A percentile compares a stretch with the other conserved stretches of the same genome.
Conservation (phyloP, 2,888 invertebrate genomes). For the Fragum fragum region DNA sequence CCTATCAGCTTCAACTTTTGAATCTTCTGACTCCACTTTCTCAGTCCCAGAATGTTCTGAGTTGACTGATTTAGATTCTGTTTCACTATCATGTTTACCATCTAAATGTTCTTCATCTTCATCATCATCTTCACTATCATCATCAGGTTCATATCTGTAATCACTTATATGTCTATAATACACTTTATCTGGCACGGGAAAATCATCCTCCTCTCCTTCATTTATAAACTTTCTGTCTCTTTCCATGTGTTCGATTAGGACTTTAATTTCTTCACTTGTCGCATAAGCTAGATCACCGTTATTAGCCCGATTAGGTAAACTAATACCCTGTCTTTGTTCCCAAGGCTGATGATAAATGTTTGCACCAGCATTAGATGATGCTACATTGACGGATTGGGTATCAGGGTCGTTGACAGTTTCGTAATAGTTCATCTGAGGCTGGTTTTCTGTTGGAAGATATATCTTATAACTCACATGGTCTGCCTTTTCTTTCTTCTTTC, state of each 20-base stretch:
- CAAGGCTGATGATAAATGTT: slow-evolving; percentile 61
- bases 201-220: slow-evolving; percentile 61
- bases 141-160: slow-evolving; percentile 54
- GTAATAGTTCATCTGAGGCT: slow-evolving; percentile 55
- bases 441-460: slow-evolving; percentile 49
- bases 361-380: neutral
- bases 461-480: slow-evolving; percentile 36
- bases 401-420: slow-evolving; percentile 50
- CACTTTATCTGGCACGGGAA: slow-evolving; percentile 55
- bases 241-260: slow-evolving; percentile 73
- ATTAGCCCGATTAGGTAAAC: slow-evolving; percentile 55
- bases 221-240: slow-evolving; percentile 62
- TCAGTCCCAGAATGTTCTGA: slow-evolving; percentile 64
- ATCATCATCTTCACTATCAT: slow-evolving; percentile 34
- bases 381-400: slow-evolving; percentile 18
- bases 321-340: slow-evolving; percentile 49
- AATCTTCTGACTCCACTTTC: slow-evolving; percentile 64
- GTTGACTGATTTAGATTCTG: slow-evolving; percentile 50
- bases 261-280: slow-evolving; percentile 75
- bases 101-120: slow-evolving; percentile 33
- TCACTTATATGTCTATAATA: slow-evolving; percentile 63
- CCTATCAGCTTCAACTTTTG: slow-evolving; percentile 65
- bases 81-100: slow-evolving; percentile 41
- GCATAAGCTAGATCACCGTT: slow-evolving; percentile 72
- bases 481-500: slow-evolving; percentile 31